Conservation (phyloP, 1,140 invertebrate species). For the Pseudomyrmex flavicornis region DNA sequence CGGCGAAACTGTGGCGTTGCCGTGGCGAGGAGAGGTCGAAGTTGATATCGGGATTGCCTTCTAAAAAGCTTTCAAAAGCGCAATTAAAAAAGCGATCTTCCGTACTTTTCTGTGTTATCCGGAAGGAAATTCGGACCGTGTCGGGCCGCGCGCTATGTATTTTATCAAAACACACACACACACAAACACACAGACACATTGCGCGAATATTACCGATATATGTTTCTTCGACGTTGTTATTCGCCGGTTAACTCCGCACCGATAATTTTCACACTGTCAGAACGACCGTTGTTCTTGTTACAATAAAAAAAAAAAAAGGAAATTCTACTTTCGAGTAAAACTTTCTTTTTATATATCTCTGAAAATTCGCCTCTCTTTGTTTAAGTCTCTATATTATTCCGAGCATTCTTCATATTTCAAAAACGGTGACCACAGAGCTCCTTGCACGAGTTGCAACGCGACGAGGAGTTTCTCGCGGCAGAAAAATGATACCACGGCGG, state of each 20-base stretch:
- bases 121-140: slow-evolving; percentile 62
- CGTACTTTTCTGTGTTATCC: slow-evolving; percentile 64
- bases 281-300: neutral
- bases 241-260: neutral
- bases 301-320: neutral
- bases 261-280: neutral
- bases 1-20: neutral
- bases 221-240: neutral
- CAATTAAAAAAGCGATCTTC: slow-evolving; percentile 74
- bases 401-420: slow-evolving; percentile 21
- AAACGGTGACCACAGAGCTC: slow-evolving; percentile 9
- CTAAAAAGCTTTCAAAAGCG: slow-evolving; percentile 71
- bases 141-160: neutral
- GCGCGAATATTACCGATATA: neutral
- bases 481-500: slow-evolving; percentile 56
- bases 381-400: neutral
- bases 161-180: slow-evolving; percentile 17
- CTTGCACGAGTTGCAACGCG: slow-evolving; percentile 3
- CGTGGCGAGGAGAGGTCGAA: slow-evolving; percentile 44
- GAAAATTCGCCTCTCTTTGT: neutral
- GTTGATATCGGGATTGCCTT: slow-evolving; percentile 66
- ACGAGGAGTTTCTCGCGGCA: slow-evolving; percentile 5
- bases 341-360: neutral
- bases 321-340: neutral
- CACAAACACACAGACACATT: neutral